phyloP scores from a whole-genome alignment of 2,888 invertebrate genomes.

The Arenicola marina region DNA sequence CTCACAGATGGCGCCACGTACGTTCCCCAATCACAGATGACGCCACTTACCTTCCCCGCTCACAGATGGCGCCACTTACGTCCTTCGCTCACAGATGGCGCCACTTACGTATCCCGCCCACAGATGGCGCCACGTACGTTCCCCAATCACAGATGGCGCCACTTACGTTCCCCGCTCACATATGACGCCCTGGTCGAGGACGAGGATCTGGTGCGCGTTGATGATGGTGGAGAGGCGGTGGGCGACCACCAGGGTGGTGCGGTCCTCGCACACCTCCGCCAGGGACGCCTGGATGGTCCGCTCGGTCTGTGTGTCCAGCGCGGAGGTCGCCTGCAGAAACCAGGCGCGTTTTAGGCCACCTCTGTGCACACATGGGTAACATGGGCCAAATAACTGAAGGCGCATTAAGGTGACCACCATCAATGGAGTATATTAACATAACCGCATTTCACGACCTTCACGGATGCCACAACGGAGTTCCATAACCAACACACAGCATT shows the following conservation, averaged over 20 bases:
- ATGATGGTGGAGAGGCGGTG: slow-evolving; percentile 91
- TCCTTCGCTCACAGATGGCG: too few relatives aligned
- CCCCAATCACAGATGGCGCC: not conserved
- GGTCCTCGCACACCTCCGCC: slow-evolving; percentile 76
- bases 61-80: too few relatives aligned
- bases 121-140: not conserved
- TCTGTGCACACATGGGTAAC: too few relatives aligned
- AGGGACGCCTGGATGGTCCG: slow-evolving; percentile 83
- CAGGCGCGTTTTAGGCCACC: too few relatives aligned
- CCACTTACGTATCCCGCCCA: not conserved
- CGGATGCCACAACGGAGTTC: too few relatives aligned
- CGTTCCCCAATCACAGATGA: too few relatives aligned
- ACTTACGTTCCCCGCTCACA: slow-evolving; percentile 83
- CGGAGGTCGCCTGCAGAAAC: slow-evolving; percentile 68
- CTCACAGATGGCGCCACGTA: too few relatives aligned
- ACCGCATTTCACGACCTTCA: too few relatives aligned
- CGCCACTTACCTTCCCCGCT: too few relatives aligned
- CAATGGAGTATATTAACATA: too few relatives aligned
- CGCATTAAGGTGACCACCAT: too few relatives aligned
- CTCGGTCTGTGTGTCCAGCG: slow-evolving; percentile 93
- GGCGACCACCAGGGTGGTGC: slow-evolving; percentile 92
- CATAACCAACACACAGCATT: too few relatives aligned
- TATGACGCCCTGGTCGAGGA: slow-evolving; percentile 87
- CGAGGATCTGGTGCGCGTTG: slow-evolving; percentile 92
- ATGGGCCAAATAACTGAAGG: not conserved